Base-by-base conservation (phyloP, 1,140 invertebrate species). In the Drosophila repleta region DNA sequence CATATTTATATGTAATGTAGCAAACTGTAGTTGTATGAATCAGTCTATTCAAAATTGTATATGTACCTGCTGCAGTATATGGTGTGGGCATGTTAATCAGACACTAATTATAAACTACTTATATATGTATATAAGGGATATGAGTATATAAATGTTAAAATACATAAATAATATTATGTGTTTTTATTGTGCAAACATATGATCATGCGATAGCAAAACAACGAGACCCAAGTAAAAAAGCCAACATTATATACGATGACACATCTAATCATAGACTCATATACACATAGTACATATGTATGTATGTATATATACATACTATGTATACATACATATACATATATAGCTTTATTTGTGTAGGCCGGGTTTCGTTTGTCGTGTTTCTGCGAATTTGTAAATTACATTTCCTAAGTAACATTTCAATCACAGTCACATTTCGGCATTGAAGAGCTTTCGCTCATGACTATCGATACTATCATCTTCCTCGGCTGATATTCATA, bases 41-140 rank as follows among this genome's bases (percentile, higher is more conserved):
- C 32, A 35, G 32, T 35, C 32, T 35, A 13, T 35, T 35, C 32
- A 35, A 35, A 35, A 35, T 35, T 11, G 8, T 3, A 29, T 29
- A 7, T 29, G 26, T 29, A 29, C 26, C 26, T 7, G 6, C 26
- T 29, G 3, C 26, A 7, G 26, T 35, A 35, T 35, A 35, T 35
- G 32, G 32, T 35, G 11, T 3, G 11, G 1, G 32, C 32, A 35
- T 35, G 32, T 13, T 35, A 35, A 35, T 35, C 32, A 35, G 10
- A 13, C 32, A 35, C 32, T 35, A 35, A 35, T 35, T 35, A 41
- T 18, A 62, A 51, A 35, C 10, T 55, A 26, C 26, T n/a, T 51
- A n/a, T 8, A 20, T 17, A 11, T 49, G 45, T 18, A 48, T 26
- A 7, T 45, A 39, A 48, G 4, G 17, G 45, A 32, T 35, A 29